Evolutionary conservation across 2,113 vertebrate species (phyloP).

Genomic region (Sus scrofa): T2T-Sscrofa CM000816.6:102977001-102977500

Average conservation of each 20-base stretch:
- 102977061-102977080: not conserved
- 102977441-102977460: not conserved
- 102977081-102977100: not conserved
- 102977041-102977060: not conserved
- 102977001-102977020: constrained; percentile 27
- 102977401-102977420: not conserved
- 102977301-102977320: not conserved
- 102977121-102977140: not conserved
- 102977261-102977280: not conserved
- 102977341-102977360: not conserved
- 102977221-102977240: not conserved
- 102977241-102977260: not conserved
- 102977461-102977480: not conserved
- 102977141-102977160: not conserved
- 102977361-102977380: not conserved
- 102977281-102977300: not conserved
- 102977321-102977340: not conserved
- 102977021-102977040: constrained; percentile 33
- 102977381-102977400: too few relatives aligned
- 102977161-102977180: not conserved
- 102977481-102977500: not conserved
- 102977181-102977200: not conserved
- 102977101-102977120: not conserved
- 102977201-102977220: not conserved
- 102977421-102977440: not conserved